Percentiles rank a stretch among this genome's conserved stretches.
Conservation (phyloP, 2,113 vertebrate species). For the Sapajus apella region DNA sequence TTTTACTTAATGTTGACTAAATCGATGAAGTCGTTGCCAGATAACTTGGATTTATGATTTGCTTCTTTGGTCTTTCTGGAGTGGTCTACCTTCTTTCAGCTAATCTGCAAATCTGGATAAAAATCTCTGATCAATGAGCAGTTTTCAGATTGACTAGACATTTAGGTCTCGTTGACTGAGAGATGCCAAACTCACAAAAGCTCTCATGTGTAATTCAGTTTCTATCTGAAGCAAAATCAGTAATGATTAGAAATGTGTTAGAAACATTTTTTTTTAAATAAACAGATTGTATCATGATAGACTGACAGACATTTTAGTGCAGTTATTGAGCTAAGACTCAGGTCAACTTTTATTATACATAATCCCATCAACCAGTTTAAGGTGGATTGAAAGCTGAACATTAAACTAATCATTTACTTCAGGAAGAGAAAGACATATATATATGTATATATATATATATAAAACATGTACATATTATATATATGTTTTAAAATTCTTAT, state of each 20-base stretch:
- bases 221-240: conserved; percentile 3
- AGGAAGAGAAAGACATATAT: not conserved
- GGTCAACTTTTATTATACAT: not conserved
- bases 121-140: not conserved
- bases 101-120: not conserved
- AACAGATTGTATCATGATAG: not conserved
- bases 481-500: too few relatives aligned
- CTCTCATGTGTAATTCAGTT: not conserved
- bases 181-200: not conserved
- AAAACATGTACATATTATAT: too few relatives aligned
- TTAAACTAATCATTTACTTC: not conserved
- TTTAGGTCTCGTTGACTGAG: not conserved
- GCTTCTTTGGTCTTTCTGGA: not conserved
- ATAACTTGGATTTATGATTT: not conserved
- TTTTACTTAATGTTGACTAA: not conserved
- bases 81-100: not conserved
- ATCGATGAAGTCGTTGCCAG: not conserved
- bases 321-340: not conserved
- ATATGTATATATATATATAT: not conserved
- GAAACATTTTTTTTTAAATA: not conserved
- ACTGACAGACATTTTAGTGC: not conserved
- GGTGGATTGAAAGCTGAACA: not conserved
- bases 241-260: not conserved
- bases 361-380: not conserved
- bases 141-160: not conserved